phyloP scores from a whole-genome alignment of 2,888 invertebrate species.

The Lithophane ornitopus region DNA sequence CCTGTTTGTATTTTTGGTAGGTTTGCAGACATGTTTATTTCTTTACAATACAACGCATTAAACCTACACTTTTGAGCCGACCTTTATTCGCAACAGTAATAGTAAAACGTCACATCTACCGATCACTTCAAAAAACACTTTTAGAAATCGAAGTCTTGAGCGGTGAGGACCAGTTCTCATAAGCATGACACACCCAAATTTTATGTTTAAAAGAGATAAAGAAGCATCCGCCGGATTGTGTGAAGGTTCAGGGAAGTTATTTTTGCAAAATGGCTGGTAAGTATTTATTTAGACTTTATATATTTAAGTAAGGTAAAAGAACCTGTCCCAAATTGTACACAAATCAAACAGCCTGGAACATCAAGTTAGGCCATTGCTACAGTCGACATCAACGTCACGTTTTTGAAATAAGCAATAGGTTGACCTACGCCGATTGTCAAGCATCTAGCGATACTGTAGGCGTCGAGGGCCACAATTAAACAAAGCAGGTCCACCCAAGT shows the following conservation, averaged over 20 bases:
- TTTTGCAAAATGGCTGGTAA: conserved; percentile 52
- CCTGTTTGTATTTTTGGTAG: conserved; percentile 25
- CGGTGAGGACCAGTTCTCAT: conserved; percentile 76
- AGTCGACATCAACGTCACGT: conserved; percentile 11
- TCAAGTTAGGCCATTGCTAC: neutral
- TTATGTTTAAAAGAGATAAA: conserved; percentile 84
- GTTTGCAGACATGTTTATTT: conserved; percentile 7
- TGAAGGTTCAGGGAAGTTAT: conserved; percentile 74
- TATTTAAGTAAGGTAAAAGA: conserved; percentile 27
- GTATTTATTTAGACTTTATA: conserved; percentile 58
- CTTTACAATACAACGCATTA: conserved; percentile 12
- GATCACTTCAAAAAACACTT: conserved; percentile 59
- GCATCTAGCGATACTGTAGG: conserved; percentile 73
- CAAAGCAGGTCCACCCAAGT: conserved; percentile 81
- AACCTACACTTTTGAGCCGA: neutral
- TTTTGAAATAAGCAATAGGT: conserved; percentile 42
- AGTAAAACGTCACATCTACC: neutral
- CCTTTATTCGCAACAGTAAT: neutral
- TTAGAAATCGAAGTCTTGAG: conserved; percentile 67
- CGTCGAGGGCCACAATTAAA: conserved; percentile 80
- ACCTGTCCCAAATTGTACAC: conserved; percentile 19
- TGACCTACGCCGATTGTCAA: conserved; percentile 69
- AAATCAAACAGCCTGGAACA: conserved; percentile 12
- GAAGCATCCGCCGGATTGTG: conserved; percentile 84
- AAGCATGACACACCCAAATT: conserved; percentile 82